Evolutionary conservation across 2,888 invertebrate species (phyloP).

Genomic region (Eupithecia vulgata): DNA sequence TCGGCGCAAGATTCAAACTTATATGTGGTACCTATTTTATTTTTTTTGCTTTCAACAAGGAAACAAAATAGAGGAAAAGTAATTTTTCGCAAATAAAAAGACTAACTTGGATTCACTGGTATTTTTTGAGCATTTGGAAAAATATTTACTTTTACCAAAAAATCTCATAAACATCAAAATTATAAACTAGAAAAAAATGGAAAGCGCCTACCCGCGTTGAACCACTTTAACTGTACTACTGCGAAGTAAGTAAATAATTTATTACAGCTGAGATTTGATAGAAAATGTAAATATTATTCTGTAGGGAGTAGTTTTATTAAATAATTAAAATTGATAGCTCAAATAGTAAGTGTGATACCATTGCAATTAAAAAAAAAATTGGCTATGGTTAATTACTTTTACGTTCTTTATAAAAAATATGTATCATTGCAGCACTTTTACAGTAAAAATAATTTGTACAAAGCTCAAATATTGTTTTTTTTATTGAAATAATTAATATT

Average conservation of each 20-base stretch:
- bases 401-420: neutral
- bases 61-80: too few relatives aligned
- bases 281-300: slow-evolving; percentile 47
- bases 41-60: too few relatives aligned
- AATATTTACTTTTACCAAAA: too few relatives aligned
- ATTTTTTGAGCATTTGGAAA: too few relatives aligned
- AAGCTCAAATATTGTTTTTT: slow-evolving; percentile 3
- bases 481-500: neutral
- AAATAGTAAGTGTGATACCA: slow-evolving; percentile 1
- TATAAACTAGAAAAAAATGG: too few relatives aligned
- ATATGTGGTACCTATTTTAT: too few relatives aligned
- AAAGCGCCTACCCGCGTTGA: too few relatives aligned
- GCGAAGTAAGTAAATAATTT: neutral
- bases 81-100: too few relatives aligned
- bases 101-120: too few relatives aligned
- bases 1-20: too few relatives aligned
- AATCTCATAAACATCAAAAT: too few relatives aligned
- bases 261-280: slow-evolving; percentile 16
- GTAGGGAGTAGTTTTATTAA: slow-evolving; percentile 2
- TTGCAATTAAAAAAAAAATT: neutral
- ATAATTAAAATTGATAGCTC: slow-evolving; percentile 8
- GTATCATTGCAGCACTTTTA: neutral
- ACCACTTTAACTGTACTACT: neutral
- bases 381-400: neutral
- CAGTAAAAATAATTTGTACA: neutral